Evolutionary conservation across 2,888 invertebrate species (phyloP), one percentile per base, ranked within the genome.

Genomic region (Stratiomys singularior): DNA sequence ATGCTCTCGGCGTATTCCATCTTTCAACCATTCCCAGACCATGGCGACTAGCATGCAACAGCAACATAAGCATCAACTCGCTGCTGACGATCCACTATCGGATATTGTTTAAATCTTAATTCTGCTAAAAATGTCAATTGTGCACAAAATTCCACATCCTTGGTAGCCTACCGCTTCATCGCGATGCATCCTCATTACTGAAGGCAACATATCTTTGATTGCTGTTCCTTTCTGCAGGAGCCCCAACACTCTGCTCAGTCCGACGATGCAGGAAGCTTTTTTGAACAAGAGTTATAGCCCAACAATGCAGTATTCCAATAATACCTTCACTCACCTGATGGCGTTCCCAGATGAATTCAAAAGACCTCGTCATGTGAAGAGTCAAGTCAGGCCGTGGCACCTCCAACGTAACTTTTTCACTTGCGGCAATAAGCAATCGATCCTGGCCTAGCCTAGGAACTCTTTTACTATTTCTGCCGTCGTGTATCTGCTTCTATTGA

Each of bases 361-460:
- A 66, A 66, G 37, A 66, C 21, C 11, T 37, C 52, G 18, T 13
- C 52, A 52, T 13, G 52, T 37, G 66, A 66, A 66, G 66, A 66
- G 66, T 66, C 66, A 66, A 18, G 66, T 37, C 37, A 66, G 66
- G 66, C 37, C 66, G 28, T 5, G 52, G 3, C 37, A 37, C 37
- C 37, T 37, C 9, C 37, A 15, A 37, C 13, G 47, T 69, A 69
- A 46, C 69, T n/a, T n/a, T n/a, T n/a, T n/a, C n/a, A n/a, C n/a
- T n/a, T n/a, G n/a, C n/a, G n/a, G n/a, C n/a, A 52, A 23, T 69
- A 23, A 44, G 15, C n/a, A 66, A 5, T 66, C 27, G 27, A 52
- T 52, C 52, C 37, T 69, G 1, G 11, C 7, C 25, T n/a, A 13
- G 69, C 18, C 15, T 37, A 66, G 30, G 21, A 25, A 47, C 46